Conservation (phyloP, 2,888 invertebrate species). For the Harpalus rufipes region DNA sequence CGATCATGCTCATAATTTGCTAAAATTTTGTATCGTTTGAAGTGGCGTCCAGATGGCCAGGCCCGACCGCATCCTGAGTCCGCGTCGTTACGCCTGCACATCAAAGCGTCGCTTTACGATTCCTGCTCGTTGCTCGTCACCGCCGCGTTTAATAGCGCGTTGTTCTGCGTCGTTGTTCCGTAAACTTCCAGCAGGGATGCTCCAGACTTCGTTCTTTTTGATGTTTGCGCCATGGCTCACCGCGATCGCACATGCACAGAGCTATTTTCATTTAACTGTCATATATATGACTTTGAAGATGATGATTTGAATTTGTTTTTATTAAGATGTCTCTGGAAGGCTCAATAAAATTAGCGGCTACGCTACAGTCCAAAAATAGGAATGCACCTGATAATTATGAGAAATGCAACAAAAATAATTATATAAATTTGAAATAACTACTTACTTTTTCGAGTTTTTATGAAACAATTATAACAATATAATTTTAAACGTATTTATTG, state of each 20-base stretch:
- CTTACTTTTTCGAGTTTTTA: too few species aligned
- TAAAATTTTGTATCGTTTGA: conserved; percentile 35
- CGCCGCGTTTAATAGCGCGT: conserved; percentile 37
- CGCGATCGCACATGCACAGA: conserved; percentile 35
- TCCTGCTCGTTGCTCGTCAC: conserved; percentile 27
- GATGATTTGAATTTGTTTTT: conserved; percentile 14
- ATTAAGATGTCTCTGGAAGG: background rate
- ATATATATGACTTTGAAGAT: background rate
- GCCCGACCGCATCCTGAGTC: conserved; percentile 40
- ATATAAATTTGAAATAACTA: too few species aligned
- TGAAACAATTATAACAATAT: too few species aligned
- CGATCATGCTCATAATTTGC: conserved; percentile 21
- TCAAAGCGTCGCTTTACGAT: conserved; percentile 49
- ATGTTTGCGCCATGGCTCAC: conserved; percentile 45
- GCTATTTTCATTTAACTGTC: conserved; percentile 50
- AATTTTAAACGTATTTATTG: too few species aligned
- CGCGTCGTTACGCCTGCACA: conserved; percentile 21
- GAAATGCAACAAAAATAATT: too few species aligned
- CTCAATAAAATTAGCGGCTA: background rate
- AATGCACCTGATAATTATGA: too few species aligned
- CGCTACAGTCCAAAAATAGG: too few species aligned
- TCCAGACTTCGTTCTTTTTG: conserved; percentile 33
- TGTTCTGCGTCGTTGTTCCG: conserved; percentile 43
- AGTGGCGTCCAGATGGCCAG: conserved; percentile 48
- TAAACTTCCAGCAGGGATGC: conserved; percentile 11